phyloP scores from a whole-genome alignment of 2,797 vertebrate species.

The Gambusia yucatana region DNA sequence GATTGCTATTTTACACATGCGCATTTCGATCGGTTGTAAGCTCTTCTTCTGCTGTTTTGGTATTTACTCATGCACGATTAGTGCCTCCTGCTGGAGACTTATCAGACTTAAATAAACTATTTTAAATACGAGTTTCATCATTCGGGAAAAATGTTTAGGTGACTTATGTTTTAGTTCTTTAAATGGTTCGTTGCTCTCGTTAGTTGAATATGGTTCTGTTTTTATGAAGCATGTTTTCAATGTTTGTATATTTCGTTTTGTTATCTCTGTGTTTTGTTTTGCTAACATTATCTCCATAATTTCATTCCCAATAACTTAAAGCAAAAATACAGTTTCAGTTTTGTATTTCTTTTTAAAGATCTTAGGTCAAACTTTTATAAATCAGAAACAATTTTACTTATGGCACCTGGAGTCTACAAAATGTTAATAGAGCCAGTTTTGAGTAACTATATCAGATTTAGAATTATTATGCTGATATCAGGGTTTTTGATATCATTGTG shows the following conservation, averaged over 20 bases:
- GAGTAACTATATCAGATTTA: background rate
- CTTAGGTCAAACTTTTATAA: background rate
- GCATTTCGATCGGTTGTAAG: background rate
- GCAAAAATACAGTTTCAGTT: background rate
- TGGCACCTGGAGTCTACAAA: background rate
- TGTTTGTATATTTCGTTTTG: background rate
- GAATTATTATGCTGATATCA: background rate
- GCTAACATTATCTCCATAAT: background rate
- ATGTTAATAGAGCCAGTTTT: background rate
- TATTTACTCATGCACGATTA: background rate
- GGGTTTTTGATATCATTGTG: background rate
- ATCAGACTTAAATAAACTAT: background rate
- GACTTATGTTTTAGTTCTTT: background rate
- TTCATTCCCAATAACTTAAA: background rate
- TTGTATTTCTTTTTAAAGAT: background rate
- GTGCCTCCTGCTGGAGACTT: background rate
- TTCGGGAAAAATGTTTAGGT: background rate
- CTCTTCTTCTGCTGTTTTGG: background rate
- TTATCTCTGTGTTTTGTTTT: background rate
- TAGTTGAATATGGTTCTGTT: background rate
- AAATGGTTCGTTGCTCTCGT: background rate
- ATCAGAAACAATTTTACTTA: background rate
- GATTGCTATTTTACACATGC: constrained; percentile 18
- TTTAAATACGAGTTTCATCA: background rate
- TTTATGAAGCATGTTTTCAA: background rate